Base-by-base conservation (phyloP, 1,140 invertebrate species). In the Cotesia chilonis region DNA sequence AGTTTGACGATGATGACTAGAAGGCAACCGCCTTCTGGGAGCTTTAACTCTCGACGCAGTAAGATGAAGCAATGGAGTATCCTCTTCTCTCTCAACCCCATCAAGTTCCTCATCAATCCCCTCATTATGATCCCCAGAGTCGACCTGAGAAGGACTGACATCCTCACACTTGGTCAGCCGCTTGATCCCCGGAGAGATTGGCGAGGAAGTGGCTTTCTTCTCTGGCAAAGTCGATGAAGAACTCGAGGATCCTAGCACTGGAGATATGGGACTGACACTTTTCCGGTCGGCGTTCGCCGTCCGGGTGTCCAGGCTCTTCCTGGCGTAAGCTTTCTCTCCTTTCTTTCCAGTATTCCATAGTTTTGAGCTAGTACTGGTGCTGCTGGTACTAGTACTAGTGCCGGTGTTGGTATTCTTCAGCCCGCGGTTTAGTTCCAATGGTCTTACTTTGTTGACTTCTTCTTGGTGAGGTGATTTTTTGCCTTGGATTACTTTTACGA, bases 401-500 rank as follows among this genome's bases (percentile, higher is more conserved):
- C 76, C 80, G 37, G 51, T 36, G 69, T 74, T 84, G 70, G 64
- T 41, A 35, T 73, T 75, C 9, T 76, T 80, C 70, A 10, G n/a
- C 1, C 37, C 10, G 68, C 73, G 10, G 70, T n/a, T 63, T 78
- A 78, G 74, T 73, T 77, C 2, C 63, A 52, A 66, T 83, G 79
- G 4, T 78, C 75, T 72, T 78, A 80, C 4, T 78, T 75, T 47
- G 83, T 81, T 55, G 80, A 79, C 10, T 9, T 47, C 41, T 6
- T 47, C 41, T 47, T 47, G 41, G 10, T 47, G 60, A 79, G 71
- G 4, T 78, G 79, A 68, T 41, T 82, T 75, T 9, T 70, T 73
- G 69, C 81, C 80, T 7, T 70, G 41, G 47, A 80, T 76, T 4
- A 94, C 74, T 81, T 94, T 90, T 4, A 97, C 95, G 89, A 99